phyloP scores from a whole-genome alignment of 2,888 invertebrate species.

The Drosophila setosimentum region DNA sequence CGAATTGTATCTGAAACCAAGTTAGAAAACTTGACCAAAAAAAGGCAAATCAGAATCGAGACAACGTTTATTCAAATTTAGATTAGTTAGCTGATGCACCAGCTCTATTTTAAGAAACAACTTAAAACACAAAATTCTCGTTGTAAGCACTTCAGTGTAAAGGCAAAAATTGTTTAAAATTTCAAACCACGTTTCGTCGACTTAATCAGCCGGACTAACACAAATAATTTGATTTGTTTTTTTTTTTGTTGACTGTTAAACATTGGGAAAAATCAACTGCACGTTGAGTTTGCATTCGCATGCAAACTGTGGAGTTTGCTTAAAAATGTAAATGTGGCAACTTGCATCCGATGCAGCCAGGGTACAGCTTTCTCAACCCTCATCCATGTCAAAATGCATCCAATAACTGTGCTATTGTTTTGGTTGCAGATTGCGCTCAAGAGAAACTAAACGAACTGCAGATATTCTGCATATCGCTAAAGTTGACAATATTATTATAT shows the following conservation, averaged over 20 bases:
- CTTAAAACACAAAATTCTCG: background rate
- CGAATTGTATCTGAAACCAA: background rate
- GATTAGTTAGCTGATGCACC: background rate
- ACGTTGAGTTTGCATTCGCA: constrained; percentile 47
- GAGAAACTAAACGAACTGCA: constrained; percentile 1
- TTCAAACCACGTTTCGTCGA: constrained; percentile 74
- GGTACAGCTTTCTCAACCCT: constrained; percentile 1
- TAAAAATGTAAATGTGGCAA: constrained; percentile 69
- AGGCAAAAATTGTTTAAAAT: constrained; percentile 54
- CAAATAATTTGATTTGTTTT: constrained; percentile 12
- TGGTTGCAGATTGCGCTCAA: background rate
- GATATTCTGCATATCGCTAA: background rate
- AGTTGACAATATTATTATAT: background rate
- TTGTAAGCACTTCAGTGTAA: constrained; percentile 24
- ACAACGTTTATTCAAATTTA: background rate
- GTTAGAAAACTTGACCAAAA: too few relatives aligned
- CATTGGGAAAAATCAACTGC: constrained; percentile 43
- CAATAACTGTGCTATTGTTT: constrained; percentile 41
- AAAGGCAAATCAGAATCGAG: too few relatives aligned
- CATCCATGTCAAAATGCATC: constrained; percentile 14
- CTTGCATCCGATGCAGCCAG: constrained; percentile 48
- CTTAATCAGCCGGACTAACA: constrained; percentile 70
- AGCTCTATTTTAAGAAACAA: background rate
- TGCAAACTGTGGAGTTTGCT: constrained; percentile 45
- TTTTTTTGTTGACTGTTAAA: constrained; percentile 7